Conservation (phyloP, 1,140 invertebrate species). For the Drosophila sechellia region DNA sequence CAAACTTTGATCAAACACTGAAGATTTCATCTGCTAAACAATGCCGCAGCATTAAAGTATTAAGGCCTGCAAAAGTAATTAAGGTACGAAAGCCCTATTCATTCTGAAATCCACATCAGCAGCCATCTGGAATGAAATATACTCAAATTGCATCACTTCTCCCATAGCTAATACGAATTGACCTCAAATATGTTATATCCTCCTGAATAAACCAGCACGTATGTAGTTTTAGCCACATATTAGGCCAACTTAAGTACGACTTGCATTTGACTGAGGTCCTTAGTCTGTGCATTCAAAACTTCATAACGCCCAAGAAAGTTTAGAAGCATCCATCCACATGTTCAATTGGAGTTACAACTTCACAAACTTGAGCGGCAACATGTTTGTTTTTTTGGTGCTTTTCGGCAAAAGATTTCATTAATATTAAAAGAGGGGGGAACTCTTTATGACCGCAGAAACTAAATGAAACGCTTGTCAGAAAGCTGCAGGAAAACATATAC, state of each 20-base stretch:
- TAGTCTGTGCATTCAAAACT: slow-evolving; percentile 51
- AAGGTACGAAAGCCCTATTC: neutral
- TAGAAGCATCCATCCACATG: slow-evolving; percentile 34
- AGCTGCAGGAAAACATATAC: slow-evolving; percentile 13
- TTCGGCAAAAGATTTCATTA: slow-evolving; percentile 71
- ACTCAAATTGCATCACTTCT: too few species aligned
- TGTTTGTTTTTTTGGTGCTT: slow-evolving; percentile 47
- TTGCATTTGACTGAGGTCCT: neutral
- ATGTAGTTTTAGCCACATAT: neutral
- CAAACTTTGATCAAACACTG: slow-evolving; percentile 43
- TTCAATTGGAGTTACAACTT: slow-evolving; percentile 72
- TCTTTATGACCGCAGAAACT: slow-evolving; percentile 52
- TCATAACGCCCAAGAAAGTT: slow-evolving; percentile 27
- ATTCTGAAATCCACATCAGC: neutral
- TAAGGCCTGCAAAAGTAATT: neutral
- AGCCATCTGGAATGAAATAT: too few species aligned
- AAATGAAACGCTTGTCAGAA: slow-evolving; percentile 73
- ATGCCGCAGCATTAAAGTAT: neutral
- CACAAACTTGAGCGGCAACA: slow-evolving; percentile 55
- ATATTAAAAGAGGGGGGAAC: slow-evolving; percentile 59
- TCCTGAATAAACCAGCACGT: neutral
- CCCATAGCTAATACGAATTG: neutral
- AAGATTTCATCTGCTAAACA: slow-evolving; percentile 20
- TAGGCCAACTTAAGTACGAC: too few species aligned
- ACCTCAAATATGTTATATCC: too few species aligned